Conservation (phyloP, 2,888 invertebrate species). For the Agrochola circellaris region DNA sequence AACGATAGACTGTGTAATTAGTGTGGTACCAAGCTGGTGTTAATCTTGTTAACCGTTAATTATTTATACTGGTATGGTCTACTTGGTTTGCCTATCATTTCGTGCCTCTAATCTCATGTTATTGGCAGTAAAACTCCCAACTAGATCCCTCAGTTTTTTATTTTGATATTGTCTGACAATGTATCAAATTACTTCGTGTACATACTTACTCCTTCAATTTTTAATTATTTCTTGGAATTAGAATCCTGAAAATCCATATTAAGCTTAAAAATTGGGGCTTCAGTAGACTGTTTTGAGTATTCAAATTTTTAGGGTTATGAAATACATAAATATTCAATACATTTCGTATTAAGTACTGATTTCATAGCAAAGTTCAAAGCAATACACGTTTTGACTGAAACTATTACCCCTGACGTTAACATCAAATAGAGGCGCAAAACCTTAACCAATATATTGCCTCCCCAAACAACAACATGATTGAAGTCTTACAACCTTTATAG, state of each 20-base stretch:
- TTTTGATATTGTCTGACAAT: neutral
- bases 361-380: conserved; percentile 28
- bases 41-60: conserved; percentile 26
- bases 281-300: neutral
- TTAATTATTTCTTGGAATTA: neutral
- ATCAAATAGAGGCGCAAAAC: conserved; percentile 13
- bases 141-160: neutral
- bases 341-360: neutral
- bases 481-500: conserved; percentile 50
- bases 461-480: conserved; percentile 29
- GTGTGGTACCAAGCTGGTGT: neutral
- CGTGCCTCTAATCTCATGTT: neutral
- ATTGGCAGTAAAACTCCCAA: neutral
- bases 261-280: conserved; percentile 24
- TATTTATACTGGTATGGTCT: neutral
- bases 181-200: no score
- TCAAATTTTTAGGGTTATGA: neutral
- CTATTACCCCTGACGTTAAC: neutral
- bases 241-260: neutral
- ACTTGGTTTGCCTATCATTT: neutral
- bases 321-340: neutral
- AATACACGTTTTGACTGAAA: neutral
- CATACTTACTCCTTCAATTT: no score
- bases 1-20: conserved; percentile 9
- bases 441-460: conserved; percentile 22